Percentiles rank a stretch among this genome's conserved stretches.
These are phyloP conservation scores for Calephelis virginiensis DNA, from an alignment of 1,140 invertebrate genomes.

Conservation along the genomic window DNA sequence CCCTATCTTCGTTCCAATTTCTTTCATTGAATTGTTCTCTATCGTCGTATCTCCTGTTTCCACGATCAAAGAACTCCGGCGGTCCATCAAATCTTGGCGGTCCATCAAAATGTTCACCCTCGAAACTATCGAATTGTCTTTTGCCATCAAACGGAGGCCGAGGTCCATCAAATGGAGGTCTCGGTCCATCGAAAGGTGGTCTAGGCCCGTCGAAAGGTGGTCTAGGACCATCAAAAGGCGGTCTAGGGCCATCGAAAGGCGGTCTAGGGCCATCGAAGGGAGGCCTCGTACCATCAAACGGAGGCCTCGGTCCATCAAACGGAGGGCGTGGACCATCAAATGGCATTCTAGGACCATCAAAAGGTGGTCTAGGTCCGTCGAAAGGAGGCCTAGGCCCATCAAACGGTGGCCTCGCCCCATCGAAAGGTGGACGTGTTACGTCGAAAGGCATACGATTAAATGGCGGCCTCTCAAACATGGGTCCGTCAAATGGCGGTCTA, in stretches of 20 bases:
- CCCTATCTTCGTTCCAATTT: conserved; percentile 57
- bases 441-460: conserved; percentile 54
- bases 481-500: conserved; percentile 33
- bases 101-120: conserved; percentile 8
- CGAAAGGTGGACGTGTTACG: conserved; percentile 44
- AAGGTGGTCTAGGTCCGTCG: conserved; percentile 52
- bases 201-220: conserved; percentile 56
- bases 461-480: conserved; percentile 39
- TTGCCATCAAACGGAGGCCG: conserved; percentile 46
- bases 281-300: conserved; percentile 52
- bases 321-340: conserved; percentile 46
- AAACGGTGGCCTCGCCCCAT: conserved; percentile 48
- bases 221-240: conserved; percentile 37
- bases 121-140: conserved; percentile 39
- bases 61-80: conserved; percentile 63
- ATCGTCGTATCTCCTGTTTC: conserved; percentile 57
- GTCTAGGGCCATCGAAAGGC: conserved; percentile 37
- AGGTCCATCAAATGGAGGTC: conserved; percentile 54
- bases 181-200: conserved; percentile 50
- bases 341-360: conserved; percentile 58
- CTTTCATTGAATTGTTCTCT: conserved; percentile 59
- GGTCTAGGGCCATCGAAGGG: conserved; percentile 56
- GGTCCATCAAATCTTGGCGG: conserved; percentile 35
- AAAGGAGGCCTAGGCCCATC: conserved; percentile 52
- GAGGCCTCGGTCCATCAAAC: conserved; percentile 57